These are phyloP conservation scores for Alcedo atthis DNA, from an alignment of 2,797 vertebrate genomes.

Conservation along the genomic window DNA sequence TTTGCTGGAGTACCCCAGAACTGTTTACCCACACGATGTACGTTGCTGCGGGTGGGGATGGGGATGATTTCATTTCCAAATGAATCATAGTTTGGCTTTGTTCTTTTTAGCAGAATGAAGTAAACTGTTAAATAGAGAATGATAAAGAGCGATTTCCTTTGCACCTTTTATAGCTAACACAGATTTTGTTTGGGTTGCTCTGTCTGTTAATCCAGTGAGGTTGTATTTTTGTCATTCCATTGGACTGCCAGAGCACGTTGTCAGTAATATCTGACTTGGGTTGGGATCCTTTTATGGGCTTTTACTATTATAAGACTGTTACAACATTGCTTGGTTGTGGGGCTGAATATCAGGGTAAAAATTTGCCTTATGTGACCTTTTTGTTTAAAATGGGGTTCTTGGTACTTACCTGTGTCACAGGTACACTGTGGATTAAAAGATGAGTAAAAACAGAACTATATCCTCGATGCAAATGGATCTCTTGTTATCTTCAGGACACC, in stretches of 20 bases:
- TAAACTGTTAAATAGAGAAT: constrained; percentile 87
- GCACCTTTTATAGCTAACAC: constrained; percentile 81
- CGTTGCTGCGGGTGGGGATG: constrained; percentile 66
- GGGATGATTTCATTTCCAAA: constrained; percentile 70
- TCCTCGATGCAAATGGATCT: neutral
- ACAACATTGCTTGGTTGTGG: neutral
- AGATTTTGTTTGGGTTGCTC: constrained; percentile 85
- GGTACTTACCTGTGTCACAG: neutral
- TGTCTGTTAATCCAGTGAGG: constrained; percentile 65
- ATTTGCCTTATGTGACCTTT: neutral
- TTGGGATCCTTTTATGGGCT: constrained; percentile 64
- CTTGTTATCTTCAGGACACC: neutral
- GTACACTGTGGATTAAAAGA: neutral
- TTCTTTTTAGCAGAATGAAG: constrained; percentile 77
- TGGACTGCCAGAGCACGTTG: constrained; percentile 54
- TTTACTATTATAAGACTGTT: constrained; percentile 40
- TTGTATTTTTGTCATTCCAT: constrained; percentile 75
- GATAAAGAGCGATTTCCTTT: constrained; percentile 88
- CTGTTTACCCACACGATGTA: constrained; percentile 77
- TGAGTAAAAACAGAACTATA: neutral
- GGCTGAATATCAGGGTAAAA: neutral
- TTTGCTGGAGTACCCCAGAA: constrained; percentile 58
- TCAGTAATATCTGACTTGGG: constrained; percentile 23
- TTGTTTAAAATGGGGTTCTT: neutral
- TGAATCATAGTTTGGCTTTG: constrained; percentile 76